Conservation (phyloP, 2,113 vertebrate genomes). For the Phodopus roborovskii region DNA sequence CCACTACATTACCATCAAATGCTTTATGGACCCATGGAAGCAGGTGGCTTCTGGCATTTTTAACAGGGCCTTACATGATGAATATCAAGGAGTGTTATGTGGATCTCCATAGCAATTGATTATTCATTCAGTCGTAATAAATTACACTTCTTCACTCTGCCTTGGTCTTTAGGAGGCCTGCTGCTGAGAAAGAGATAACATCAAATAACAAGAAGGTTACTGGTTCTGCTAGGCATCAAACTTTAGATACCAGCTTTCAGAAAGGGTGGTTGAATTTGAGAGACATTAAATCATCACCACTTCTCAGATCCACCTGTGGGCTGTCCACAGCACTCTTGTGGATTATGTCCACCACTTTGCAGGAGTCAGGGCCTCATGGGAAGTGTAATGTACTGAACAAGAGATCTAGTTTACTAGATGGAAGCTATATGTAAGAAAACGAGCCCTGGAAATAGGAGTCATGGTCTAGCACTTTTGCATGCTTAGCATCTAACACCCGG, state of each 20-base stretch:
- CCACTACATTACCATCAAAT: neutral
- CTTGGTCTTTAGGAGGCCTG: constrained; percentile 12
- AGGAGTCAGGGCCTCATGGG: neutral
- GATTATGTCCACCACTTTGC: neutral
- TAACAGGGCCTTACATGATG: constrained; percentile 5
- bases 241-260: constrained; percentile 10
- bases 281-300: neutral
- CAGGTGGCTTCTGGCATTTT: constrained; percentile 40
- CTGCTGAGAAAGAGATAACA: neutral
- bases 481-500: neutral
- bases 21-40: constrained; percentile 37
- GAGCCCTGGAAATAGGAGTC: neutral
- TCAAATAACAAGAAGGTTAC: constrained; percentile 32
- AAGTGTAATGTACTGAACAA: neutral
- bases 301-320: neutral
- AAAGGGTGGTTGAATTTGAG: constrained; percentile 19
- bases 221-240: constrained; percentile 30
- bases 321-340: neutral
- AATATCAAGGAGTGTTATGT: constrained; percentile 6
- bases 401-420: neutral
- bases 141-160: constrained; percentile 29
- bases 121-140: constrained; percentile 25
- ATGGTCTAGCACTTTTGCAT: neutral
- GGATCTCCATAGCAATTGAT: constrained; percentile 43
- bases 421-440: neutral